Conservation (phyloP, 2,113 vertebrate species). For the Sorex fumeus region DNA sequence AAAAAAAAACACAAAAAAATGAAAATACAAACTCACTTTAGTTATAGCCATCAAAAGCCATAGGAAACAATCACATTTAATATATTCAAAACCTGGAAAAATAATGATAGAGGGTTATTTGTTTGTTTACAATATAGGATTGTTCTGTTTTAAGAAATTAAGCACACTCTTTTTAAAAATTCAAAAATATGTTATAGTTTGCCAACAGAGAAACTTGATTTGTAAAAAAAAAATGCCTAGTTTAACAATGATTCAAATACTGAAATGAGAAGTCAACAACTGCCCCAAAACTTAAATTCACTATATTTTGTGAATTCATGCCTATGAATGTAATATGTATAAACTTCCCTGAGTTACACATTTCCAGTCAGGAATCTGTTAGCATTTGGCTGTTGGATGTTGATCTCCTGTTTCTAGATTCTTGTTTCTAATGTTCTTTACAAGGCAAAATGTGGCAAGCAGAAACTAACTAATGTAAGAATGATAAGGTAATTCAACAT, state of each 20-base stretch:
- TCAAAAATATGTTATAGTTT: background rate
- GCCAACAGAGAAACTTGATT: background rate
- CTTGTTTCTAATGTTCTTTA: background rate
- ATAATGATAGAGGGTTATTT: background rate
- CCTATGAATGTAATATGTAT: background rate
- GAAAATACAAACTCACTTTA: conserved; percentile 33
- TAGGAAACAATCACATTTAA: conserved; percentile 28
- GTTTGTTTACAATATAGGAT: background rate
- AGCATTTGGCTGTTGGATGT: background rate
- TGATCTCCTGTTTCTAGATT: background rate
- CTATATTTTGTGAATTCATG: background rate
- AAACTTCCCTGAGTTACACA: background rate
- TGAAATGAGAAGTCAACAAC: background rate
- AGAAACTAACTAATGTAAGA: conserved; percentile 56
- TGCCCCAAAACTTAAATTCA: background rate
- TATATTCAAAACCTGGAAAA: background rate
- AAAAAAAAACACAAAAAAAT: too few species aligned
- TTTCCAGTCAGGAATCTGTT: background rate
- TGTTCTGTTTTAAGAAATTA: conserved; percentile 6
- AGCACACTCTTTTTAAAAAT: background rate
- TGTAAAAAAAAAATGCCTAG: background rate
- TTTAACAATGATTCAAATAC: conserved; percentile 1
- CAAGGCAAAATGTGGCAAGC: background rate
- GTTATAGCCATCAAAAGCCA: background rate
- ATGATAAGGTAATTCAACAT: conserved; percentile 4